These are phyloP conservation scores for Tipula confusa DNA, from an alignment of 2,888 invertebrate species.

Conservation along the genomic window DNA sequence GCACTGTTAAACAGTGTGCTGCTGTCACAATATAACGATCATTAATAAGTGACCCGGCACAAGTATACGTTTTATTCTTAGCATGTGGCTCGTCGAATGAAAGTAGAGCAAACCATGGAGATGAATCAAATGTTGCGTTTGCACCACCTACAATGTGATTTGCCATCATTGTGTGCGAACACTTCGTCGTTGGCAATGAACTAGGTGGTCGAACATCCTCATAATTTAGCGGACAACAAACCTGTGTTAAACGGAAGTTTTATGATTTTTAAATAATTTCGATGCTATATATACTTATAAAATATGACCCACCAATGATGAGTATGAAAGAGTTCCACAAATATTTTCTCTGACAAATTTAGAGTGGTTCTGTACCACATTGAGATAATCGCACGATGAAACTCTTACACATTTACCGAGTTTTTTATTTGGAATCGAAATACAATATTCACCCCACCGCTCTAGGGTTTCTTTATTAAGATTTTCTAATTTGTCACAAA, in stretches of 20 bases:
- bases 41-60: not conserved
- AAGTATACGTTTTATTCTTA: not conserved
- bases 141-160: not conserved
- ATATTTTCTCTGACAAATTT: not conserved
- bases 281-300: not conserved
- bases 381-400: not conserved
- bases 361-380: not conserved
- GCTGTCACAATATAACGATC: not conserved
- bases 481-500: not conserved
- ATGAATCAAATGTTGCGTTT: not conserved
- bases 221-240: not conserved
- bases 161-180: not conserved
- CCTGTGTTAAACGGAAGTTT: not conserved
- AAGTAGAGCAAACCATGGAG: not conserved
- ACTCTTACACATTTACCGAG: not conserved
- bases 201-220: not conserved
- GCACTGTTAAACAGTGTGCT: not conserved
- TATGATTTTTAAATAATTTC: not conserved
- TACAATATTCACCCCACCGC: not conserved
- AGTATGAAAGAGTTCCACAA: not conserved
- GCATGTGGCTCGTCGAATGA: not conserved
- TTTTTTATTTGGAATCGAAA: not conserved
- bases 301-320: not conserved
- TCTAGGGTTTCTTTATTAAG: not conserved
- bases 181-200: not conserved